Percentiles rank a stretch among this genome's conserved stretches.
Evolutionary conservation across 2,888 invertebrate species (phyloP).

Genomic region (Formica aserva): DNA sequence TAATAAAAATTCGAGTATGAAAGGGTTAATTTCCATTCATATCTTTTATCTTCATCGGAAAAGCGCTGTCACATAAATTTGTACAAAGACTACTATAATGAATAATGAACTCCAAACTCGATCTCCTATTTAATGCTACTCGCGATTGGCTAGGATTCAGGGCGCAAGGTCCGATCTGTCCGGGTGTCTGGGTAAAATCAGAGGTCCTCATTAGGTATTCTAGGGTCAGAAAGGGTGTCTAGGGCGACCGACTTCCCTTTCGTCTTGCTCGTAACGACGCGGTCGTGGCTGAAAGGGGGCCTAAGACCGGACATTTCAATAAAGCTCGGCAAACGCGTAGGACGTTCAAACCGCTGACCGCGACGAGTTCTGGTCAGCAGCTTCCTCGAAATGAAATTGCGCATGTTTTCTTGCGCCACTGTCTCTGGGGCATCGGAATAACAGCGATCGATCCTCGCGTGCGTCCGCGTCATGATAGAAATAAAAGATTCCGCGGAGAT

Average conservation of each 20-base stretch:
- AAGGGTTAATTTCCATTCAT: slow-evolving; percentile 4
- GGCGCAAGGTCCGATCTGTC: slow-evolving; percentile 23
- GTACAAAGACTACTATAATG: slow-evolving; percentile 8
- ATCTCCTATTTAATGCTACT: slow-evolving; percentile 53
- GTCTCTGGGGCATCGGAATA: slow-evolving; percentile 63
- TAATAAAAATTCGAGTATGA: not conserved
- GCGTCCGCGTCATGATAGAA: slow-evolving; percentile 51
- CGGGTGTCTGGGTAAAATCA: slow-evolving; percentile 75
- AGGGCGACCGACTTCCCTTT: slow-evolving; percentile 63
- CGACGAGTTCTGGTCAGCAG: slow-evolving; percentile 78
- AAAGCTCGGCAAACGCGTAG: slow-evolving; percentile 80
- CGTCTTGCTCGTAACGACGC: slow-evolving; percentile 63
- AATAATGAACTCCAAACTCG: slow-evolving; percentile 38
- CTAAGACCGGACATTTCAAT: slow-evolving; percentile 85
- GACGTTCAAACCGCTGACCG: slow-evolving; percentile 78
- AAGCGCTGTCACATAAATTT: slow-evolving; percentile 7
- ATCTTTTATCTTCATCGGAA: not conserved
- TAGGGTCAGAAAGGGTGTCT: slow-evolving; percentile 75
- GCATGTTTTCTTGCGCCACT: slow-evolving; percentile 74
- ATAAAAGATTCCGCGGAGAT: slow-evolving; percentile 43
- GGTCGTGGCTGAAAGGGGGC: slow-evolving; percentile 57
- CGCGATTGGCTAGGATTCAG: slow-evolving; percentile 61
- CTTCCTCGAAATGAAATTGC: slow-evolving; percentile 78
- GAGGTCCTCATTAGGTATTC: slow-evolving; percentile 83
- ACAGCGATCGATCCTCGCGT: slow-evolving; percentile 75